A percentile compares a stretch with the other conserved stretches of the same genome.
Conservation (phyloP, 23 tunicate genomes). For the Diplosoma virens region DNA sequence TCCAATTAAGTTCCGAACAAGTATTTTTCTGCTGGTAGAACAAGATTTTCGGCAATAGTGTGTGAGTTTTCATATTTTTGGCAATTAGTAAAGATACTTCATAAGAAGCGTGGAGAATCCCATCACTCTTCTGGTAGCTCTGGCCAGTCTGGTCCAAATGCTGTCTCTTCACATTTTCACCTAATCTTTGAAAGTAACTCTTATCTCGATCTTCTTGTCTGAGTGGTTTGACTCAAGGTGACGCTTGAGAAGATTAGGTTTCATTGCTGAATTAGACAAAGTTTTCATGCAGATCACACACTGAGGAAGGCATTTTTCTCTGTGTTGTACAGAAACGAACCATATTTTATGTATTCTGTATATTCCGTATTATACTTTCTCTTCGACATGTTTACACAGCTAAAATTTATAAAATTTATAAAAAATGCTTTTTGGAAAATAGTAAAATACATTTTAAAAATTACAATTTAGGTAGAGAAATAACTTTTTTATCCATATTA, state of each 20-base stretch:
- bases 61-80: constrained; percentile 15
- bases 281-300: constrained; percentile 7
- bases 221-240: constrained; percentile 13
- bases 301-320: constrained; percentile 6
- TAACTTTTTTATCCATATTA: no score
- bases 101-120: constrained; percentile 18
- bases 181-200: constrained; percentile 13
- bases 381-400: constrained; percentile 12
- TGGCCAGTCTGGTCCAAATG: constrained; percentile 9
- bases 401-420: constrained; percentile 9
- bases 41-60: constrained; percentile 55
- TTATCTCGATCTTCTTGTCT: constrained; percentile 15
- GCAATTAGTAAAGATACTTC: constrained; percentile 13
- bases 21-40: constrained; percentile 56
- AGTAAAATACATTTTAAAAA: constrained; percentile 8
- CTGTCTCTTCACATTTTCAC: constrained; percentile 12
- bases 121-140: constrained; percentile 17
- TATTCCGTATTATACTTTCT: constrained; percentile 20
- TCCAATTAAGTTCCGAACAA: constrained; percentile 50
- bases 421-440: constrained; percentile 13
- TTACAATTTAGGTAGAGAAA: no score
- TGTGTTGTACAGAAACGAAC: constrained; percentile 8
- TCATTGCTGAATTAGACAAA: constrained; percentile 14
- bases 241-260: constrained; percentile 11
- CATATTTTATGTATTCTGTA: constrained; percentile 8